phyloP scores from a whole-genome alignment of 2,797 vertebrate genomes.

The Haliaeetus vocifer region DNA sequence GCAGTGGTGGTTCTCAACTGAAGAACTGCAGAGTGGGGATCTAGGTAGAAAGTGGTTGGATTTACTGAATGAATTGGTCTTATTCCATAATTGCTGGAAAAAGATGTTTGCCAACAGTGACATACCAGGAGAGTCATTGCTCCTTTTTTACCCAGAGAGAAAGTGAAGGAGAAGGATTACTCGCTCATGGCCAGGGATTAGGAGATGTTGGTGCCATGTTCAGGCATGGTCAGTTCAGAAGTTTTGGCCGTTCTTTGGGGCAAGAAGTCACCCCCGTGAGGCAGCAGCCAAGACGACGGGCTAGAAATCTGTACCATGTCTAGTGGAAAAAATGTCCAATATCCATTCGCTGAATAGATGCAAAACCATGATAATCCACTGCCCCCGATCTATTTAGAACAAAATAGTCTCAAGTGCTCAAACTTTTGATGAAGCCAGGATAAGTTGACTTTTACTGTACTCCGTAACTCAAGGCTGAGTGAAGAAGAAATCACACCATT shows the following conservation, averaged over 20 bases:
- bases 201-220: not conserved
- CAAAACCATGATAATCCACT: not conserved
- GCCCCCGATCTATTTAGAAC: not conserved
- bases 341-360: not conserved
- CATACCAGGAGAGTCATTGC: not conserved
- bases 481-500: not conserved
- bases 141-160: not conserved
- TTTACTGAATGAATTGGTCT: not conserved
- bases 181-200: not conserved
- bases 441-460: not conserved
- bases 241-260: not conserved
- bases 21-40: not conserved
- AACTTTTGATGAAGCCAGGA: not conserved
- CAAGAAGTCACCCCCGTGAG: not conserved
- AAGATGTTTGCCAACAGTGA: not conserved
- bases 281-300: not conserved
- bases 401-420: not conserved
- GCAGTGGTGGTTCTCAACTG: not conserved
- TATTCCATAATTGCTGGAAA: not conserved
- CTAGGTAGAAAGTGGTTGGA: not conserved
- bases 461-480: not conserved
- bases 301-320: not conserved
- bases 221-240: not conserved
- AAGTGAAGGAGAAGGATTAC: not conserved
- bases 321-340: not conserved